Evolutionary conservation across 1,140 invertebrate species (phyloP), one percentile per base, ranked within the genome.

Genomic region (Papilio machaon): DNA sequence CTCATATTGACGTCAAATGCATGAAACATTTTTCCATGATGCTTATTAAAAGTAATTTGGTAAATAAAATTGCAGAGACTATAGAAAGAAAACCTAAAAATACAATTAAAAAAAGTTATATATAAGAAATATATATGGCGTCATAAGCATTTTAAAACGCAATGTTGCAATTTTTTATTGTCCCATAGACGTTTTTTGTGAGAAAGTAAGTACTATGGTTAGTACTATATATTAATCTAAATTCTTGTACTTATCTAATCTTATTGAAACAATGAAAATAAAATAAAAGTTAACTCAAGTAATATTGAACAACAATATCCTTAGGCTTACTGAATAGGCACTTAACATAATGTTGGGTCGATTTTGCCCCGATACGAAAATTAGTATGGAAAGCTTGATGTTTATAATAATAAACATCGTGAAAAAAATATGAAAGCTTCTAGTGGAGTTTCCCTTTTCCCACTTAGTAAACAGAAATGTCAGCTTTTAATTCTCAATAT

Each of bases 321-420:
- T 70, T 70, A 46, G 58, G 17, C 47, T 78, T 13, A 80, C 79
- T 81, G 81, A 83, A 88, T 82, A 84, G 38, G 83, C 73, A 64
- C 70, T 75, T 30, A 52, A 30, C 35, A 47, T 82, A 54, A 81
- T 76, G 30, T 73, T 35, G 73, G 81, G 84, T 87, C 83, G 81
- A 84, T 86, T 79, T 47, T 84, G 58, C 76, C 35, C 67, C 83
- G 80, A 86, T 87, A 85, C 83, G 82, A 85, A 89, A 88, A 88
- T 89, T 89, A 88, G 83, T 89, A 88, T 89, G 85, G 82, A 80
- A 77, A 78, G 73, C 49, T 70, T 79, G 84, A 73, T 85, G 82
- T 83, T 82, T 82, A 80, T 81, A 82, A 80, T 85, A 82, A 86
- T 85, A 89, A 84, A 87, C 76, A 86, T 85, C 58, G 60, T 52